These are phyloP conservation scores for Tragelaphus imberbis DNA, from an alignment of 2,113 vertebrate species.

Conservation along the genomic window DNA sequence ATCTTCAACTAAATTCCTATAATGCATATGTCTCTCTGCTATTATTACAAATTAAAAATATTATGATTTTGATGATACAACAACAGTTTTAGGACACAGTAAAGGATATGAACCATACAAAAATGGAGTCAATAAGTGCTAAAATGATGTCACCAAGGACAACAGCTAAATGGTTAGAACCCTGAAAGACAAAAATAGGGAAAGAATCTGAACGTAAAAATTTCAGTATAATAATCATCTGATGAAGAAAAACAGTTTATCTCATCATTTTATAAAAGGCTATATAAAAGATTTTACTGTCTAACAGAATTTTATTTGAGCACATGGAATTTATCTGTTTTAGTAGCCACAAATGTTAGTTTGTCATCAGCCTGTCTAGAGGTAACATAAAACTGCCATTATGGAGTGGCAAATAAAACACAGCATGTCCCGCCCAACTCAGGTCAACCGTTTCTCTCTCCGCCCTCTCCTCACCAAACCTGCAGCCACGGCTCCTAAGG, in stretches of 20 bases:
- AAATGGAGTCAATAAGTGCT: conserved; percentile 85
- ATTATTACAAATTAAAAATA: conserved; percentile 24
- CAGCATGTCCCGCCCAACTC: neutral
- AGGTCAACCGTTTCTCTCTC: neutral
- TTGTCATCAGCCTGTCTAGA: neutral
- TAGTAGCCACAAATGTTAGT: neutral
- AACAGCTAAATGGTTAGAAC: conserved; percentile 80
- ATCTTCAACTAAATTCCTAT: conserved; percentile 12
- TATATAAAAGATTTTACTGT: neutral
- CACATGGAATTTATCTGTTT: neutral
- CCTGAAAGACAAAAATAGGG: conserved; percentile 75
- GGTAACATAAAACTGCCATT: neutral
- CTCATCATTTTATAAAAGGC: neutral
- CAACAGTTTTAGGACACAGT: conserved; percentile 21
- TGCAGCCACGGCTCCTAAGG: neutral
- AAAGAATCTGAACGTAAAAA: neutral
- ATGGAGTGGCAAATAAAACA: neutral
- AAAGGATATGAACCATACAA: conserved; percentile 93
- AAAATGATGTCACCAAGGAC: conserved; percentile 83
- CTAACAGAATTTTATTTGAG: neutral
- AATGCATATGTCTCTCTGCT: neutral
- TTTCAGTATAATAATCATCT: neutral
- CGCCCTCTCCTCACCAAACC: neutral
- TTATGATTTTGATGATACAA: neutral
- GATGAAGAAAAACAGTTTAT: conserved; percentile 4